Percentiles rank a stretch among this genome's conserved stretches.
These are phyloP conservation scores for Mobula hypostoma DNA, from an alignment of 2,113 vertebrate genomes.

Conservation along the genomic window DNA sequence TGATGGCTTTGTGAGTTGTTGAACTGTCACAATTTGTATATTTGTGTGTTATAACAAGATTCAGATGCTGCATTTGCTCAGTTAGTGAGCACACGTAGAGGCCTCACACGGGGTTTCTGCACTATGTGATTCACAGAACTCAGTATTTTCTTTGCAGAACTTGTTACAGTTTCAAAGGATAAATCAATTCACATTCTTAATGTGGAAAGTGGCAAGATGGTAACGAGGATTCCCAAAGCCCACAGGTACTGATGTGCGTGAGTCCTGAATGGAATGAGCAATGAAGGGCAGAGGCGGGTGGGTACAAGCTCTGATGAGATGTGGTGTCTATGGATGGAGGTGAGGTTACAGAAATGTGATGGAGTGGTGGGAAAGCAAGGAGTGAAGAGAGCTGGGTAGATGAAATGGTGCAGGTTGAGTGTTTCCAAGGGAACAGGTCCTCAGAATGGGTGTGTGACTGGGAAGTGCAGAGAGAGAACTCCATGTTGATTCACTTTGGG, in stretches of 20 bases:
- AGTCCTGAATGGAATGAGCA: not conserved
- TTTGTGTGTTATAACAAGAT: no score
- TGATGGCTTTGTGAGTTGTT: no score
- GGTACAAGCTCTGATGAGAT: not conserved
- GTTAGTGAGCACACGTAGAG: not conserved
- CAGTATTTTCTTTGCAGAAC: slow-evolving; percentile 52
- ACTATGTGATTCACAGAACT: not conserved
- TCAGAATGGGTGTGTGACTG: no score
- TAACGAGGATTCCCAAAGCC: slow-evolving; percentile 75
- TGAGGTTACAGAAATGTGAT: no score
- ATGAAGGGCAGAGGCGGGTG: not conserved
- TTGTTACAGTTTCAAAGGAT: slow-evolving; percentile 86
- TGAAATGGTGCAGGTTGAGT: no score
- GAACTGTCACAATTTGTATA: no score
- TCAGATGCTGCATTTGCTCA: not conserved
- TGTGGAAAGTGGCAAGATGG: slow-evolving; percentile 73
- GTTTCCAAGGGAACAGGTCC: no score
- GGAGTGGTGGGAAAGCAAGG: no score
- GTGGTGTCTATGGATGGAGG: not conserved
- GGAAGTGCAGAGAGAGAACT: no score
- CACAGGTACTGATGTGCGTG: slow-evolving; percentile 56
- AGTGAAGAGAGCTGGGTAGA: no score
- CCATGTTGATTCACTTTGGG: no score
- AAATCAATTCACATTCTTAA: slow-evolving; percentile 79
- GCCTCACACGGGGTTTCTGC: no score